Percentiles rank a stretch among this genome's conserved stretches.
Conservation (phyloP, 1,140 invertebrate species). For the Procambarus virginalis region DNA sequence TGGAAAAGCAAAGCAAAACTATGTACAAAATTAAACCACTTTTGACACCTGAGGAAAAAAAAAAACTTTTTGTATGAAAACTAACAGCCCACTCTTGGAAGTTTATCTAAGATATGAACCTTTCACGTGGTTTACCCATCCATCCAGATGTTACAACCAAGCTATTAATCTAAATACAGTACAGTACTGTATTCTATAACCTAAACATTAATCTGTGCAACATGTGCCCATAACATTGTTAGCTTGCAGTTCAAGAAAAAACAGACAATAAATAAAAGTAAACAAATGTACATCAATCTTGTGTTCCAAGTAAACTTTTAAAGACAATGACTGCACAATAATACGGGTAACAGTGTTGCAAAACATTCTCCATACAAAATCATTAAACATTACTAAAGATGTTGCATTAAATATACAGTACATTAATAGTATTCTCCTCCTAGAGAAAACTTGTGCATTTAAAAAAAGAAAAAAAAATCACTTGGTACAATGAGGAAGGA, state of each 20-base stretch:
- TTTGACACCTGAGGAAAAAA: neutral
- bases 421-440: too few relatives aligned
- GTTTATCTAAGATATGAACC: neutral
- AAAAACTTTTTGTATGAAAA: neutral
- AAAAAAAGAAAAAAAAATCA: neutral
- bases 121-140: neutral
- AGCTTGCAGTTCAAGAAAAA: neutral
- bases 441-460: neutral
- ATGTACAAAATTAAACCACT: conserved; percentile 7
- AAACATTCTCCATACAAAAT: neutral
- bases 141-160: neutral
- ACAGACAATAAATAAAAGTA: neutral
- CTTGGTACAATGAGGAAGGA: neutral
- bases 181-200: neutral
- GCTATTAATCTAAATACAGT: neutral
- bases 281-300: neutral
- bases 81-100: neutral
- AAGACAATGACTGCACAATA: neutral
- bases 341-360: neutral
- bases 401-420: neutral
- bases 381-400: neutral
- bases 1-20: conserved; percentile 16
- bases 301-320: neutral
- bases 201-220: neutral
- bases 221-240: neutral